Evolutionary conservation across 2,888 invertebrate genomes (phyloP).

Genomic region (Himalopsyche japonica): DNA sequence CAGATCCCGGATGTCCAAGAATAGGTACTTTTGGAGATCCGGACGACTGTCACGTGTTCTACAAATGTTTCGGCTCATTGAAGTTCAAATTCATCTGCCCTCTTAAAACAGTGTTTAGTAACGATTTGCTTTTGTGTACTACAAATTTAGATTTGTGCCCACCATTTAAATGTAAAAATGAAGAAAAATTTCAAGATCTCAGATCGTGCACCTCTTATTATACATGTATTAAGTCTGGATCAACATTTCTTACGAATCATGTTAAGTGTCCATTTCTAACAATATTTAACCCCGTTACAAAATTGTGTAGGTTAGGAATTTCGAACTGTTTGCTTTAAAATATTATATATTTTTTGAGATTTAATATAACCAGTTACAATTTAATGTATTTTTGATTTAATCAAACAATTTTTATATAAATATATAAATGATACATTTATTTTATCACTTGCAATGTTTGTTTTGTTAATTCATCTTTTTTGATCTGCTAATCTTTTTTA

Average conservation of each 20-base stretch:
- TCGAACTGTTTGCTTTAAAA: background rate
- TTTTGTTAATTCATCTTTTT: no score
- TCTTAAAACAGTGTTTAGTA: constrained; percentile 53
- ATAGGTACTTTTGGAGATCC: background rate
- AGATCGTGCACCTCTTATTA: constrained; percentile 52
- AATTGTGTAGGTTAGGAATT: background rate
- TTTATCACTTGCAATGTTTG: no score
- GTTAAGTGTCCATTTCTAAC: constrained; percentile 18
- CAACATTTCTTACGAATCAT: constrained; percentile 42
- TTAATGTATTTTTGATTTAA: no score
- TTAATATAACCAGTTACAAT: no score
- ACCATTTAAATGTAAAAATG: constrained; percentile 52
- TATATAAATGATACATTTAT: no score
- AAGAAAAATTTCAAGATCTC: constrained; percentile 52
- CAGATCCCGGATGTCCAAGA: background rate
- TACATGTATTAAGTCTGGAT: constrained; percentile 50
- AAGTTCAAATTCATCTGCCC: constrained; percentile 51
- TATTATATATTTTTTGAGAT: no score
- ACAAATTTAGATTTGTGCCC: constrained; percentile 54
- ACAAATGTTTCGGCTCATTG: background rate
- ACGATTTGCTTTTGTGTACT: constrained; percentile 54
- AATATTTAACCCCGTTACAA: background rate
- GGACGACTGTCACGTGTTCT: background rate
- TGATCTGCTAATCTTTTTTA: no score
- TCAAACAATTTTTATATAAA: no score